Evolutionary conservation across 2,888 invertebrate species (phyloP).

Genomic region (Tineola bisselliella): DNA sequence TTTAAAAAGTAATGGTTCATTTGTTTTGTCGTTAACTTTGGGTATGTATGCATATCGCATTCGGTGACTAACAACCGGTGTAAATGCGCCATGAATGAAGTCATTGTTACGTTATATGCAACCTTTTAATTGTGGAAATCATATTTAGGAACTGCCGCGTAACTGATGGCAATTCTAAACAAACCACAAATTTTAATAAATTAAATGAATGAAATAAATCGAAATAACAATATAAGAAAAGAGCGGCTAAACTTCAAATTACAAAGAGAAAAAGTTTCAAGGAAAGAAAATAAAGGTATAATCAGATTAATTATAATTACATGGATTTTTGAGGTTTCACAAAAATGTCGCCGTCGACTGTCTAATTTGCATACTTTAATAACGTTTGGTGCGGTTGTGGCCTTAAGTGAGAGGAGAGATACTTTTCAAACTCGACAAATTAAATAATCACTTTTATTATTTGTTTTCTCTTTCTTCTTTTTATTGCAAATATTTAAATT

Average conservation of each 20-base stretch:
- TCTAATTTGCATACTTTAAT: slow-evolving; percentile 11
- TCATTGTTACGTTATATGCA: too few species aligned
- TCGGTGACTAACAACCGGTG: too few species aligned
- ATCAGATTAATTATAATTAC: slow-evolving; percentile 17
- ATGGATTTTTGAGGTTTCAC: slow-evolving; percentile 16
- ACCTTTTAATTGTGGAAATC: too few species aligned
- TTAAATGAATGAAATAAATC: neutral
- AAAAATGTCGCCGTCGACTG: slow-evolving; percentile 7
- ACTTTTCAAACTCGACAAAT: neutral
- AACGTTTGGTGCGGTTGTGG: neutral
- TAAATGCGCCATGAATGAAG: too few species aligned
- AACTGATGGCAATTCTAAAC: too few species aligned
- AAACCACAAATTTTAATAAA: too few species aligned
- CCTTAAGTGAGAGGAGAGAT: neutral
- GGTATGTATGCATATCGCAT: too few species aligned
- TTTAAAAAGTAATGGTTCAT: too few species aligned
- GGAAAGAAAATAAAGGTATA: slow-evolving; percentile 13
- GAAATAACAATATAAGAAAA: neutral
- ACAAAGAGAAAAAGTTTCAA: slow-evolving; percentile 3
- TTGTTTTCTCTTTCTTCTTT: neutral
- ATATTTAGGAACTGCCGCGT: too few species aligned
- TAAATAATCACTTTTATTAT: neutral
- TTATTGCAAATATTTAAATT: neutral
- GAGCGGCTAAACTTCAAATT: neutral
- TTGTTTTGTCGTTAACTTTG: too few species aligned